Evolutionary conservation across 1,140 invertebrate genomes (phyloP), one percentile per base, ranked within the genome.

Genomic region (Heliconius melpomene): DNA sequence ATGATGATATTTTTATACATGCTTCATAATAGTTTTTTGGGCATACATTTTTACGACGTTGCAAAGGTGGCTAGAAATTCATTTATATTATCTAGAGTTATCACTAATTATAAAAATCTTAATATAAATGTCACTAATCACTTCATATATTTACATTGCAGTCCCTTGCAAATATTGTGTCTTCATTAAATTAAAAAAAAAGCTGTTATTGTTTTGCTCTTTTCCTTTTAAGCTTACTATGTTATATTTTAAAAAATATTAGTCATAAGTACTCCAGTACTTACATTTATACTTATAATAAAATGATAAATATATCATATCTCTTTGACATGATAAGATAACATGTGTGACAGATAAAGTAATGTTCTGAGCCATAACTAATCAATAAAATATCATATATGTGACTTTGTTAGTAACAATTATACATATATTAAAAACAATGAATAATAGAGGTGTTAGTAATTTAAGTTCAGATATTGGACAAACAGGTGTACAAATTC

Each of bases 271-370:
- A 66, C 60, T 29, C 26, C 5, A 23, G 60, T 29, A 66, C 60
- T 29, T 60, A 46, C 40, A 46, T 46, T 3, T 46, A 16, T 46
- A 46, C 5, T 46, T 46, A 46, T 16, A 46, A 46, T 46, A 16
- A 16, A 9, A 66, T 66, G 60, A 66, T 66, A 66, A 66, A 66
- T 66, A 66, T 29, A 66, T 72, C 13, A 13, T 66, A 66, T 66
- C 60, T 66, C 29, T 29, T 29, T 66, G 60, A 26, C 60, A 66
- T 77, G 85, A 85, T 85, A 84, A 85, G 85, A 85, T 87, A 85
- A 83, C 38, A 72, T 38, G 29, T 66, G 23, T 66, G 11, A 29
- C 60, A 23, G 60, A 66, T 66, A 66, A 66, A 66, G 23, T 26
- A 66, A 66, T 66, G 13, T 66, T 66, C 60, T 29, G 11, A 29